These are phyloP conservation scores for Galeopterus variegatus DNA, from an alignment of 2,113 vertebrate species.

Conservation along the genomic window DNA sequence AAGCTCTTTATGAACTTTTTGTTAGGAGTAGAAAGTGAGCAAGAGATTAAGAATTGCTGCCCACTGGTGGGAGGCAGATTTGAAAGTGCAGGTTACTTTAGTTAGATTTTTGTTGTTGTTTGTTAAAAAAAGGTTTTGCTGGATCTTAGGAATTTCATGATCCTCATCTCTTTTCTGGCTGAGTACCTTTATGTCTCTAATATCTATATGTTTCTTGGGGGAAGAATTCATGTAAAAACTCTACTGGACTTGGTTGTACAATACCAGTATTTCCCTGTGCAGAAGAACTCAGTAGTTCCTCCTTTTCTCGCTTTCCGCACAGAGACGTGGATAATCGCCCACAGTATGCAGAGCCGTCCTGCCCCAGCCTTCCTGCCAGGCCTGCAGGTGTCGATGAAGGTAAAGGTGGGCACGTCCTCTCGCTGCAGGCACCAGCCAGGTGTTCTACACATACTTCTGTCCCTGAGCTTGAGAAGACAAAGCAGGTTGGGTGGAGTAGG, in stretches of 20 bases:
- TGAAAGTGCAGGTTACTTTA: background rate
- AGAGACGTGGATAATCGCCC: constrained; percentile 86
- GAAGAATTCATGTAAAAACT: background rate
- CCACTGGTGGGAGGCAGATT: background rate
- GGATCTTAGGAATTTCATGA: background rate
- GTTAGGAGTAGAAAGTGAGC: background rate
- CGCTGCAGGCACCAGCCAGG: fast-evolving
- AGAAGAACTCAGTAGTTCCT: background rate
- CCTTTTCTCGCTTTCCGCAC: constrained; percentile 71
- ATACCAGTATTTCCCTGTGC: background rate
- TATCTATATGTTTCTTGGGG: background rate
- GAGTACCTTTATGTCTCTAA: fast-evolving
- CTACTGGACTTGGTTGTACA: fast-evolving
- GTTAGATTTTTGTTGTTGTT: background rate
- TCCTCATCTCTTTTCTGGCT: background rate
- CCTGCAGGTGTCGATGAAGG: constrained; percentile 91
- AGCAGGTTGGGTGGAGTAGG: background rate
- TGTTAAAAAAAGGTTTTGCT: background rate
- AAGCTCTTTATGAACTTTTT: fast-evolving
- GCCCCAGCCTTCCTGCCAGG: constrained; percentile 91
- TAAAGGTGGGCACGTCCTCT: constrained; percentile 88
- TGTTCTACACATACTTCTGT: fast-evolving
- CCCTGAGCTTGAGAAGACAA: background rate
- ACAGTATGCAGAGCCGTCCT: constrained; percentile 87
- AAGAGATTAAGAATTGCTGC: fast-evolving